Base-by-base conservation (phyloP, 2,797 vertebrate species). In the Vireo griseus region DNA sequence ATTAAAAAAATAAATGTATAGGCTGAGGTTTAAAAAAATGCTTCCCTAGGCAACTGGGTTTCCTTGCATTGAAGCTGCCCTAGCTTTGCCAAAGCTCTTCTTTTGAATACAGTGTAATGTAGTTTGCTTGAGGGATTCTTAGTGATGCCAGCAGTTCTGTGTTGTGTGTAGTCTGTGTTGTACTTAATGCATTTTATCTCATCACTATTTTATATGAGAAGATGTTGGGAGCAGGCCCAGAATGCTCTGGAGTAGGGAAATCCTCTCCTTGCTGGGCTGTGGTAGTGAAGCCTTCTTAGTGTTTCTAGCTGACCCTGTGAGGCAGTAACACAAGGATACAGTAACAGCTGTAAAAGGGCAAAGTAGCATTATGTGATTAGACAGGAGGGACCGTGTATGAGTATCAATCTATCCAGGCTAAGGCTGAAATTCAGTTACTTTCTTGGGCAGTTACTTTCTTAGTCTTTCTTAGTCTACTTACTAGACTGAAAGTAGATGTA, bases 1-100 rank as follows among this genome's bases (percentile, higher is more conserved):
- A n/a, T 39, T 57, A 3, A 26, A 11, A 40, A 4, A 14, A 14
- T 11, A 19, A 26, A 2, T 0, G 0, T 26, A 9, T 4, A 35
- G 61, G 25, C 61, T 39, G 35, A 51, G 7, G 3, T 68, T 90
- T 48, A 4, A 50, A 88, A 88, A 48, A 48, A 3, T 21, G 5
- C 51, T 79, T 91, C 26, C n/a, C 8, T 68, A 13, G 28, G 20
- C 35, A 50, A 28, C 18, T 35, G 29, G 3, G 5, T 69, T 28
- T 91, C 19, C 19, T 45, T 40, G 28, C 62, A 13, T 15, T 91
- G 35, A 14, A 81, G 42, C 35, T 90, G 33, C 72, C 13, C 9
- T 26, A 44, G 42, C 44, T 83, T 71, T 91, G 26, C 50, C 47
- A 18, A 39, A 81, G 47, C n/a, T 68, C 13, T 75, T 86, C 24